A percentile compares a stretch with the other conserved stretches of the same genome.
Evolutionary conservation across 2,888 invertebrate species (phyloP).

Genomic region (Drosophila lutescens): DNA sequence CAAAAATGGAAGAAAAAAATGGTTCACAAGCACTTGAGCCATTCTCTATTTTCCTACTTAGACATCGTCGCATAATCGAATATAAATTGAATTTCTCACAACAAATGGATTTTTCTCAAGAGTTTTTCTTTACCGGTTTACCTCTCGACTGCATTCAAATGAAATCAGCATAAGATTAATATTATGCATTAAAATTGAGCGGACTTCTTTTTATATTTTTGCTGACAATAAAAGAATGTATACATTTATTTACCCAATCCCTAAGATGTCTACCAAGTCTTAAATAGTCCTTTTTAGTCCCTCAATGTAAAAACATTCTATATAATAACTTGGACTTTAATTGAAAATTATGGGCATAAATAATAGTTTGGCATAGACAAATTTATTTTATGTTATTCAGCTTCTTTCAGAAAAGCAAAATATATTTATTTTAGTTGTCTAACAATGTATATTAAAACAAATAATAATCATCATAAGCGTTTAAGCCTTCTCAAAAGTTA

Average conservation of each 20-base stretch:
- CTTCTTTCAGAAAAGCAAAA: no score
- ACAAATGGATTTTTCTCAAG: slow-evolving; percentile 73
- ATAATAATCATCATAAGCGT: no score
- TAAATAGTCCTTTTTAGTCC: no score
- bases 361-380: no score
- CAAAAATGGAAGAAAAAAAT: slow-evolving; percentile 31
- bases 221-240: neutral
- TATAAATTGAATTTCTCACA: slow-evolving; percentile 74
- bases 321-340: no score
- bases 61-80: slow-evolving; percentile 77
- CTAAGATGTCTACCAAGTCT: neutral
- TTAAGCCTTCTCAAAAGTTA: neutral
- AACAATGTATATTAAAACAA: no score
- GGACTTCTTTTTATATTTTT: neutral
- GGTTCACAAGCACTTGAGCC: slow-evolving; percentile 46
- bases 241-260: neutral
- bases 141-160: slow-evolving; percentile 59
- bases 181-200: slow-evolving; percentile 68
- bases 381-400: no score
- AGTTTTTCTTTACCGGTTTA: slow-evolving; percentile 31
- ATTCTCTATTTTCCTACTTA: slow-evolving; percentile 57
- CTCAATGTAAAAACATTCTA: no score
- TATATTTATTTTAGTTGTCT: no score
- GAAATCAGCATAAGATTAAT: slow-evolving; percentile 72
- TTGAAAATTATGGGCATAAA: no score